A percentile compares a stretch with the other conserved stretches of the same genome.
Conservation (phyloP, 2,888 invertebrate genomes). For the Tenthredo mesomela region DNA sequence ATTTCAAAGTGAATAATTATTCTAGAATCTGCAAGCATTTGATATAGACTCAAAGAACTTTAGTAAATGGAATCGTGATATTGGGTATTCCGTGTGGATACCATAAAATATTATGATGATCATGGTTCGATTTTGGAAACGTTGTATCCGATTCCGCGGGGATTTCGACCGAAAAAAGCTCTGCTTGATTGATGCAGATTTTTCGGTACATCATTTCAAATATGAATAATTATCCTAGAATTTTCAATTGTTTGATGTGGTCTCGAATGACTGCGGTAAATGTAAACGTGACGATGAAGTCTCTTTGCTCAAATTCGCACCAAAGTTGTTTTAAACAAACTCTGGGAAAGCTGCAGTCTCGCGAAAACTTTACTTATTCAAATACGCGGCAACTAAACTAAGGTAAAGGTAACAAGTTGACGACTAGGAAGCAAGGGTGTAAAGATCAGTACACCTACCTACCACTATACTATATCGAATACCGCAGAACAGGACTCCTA, state of each 20-base stretch:
- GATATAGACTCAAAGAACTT: background rate
- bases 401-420: background rate
- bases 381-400: background rate
- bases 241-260: background rate
- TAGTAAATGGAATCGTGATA: background rate
- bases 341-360: no score
- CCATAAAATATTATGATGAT: no score
- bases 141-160: no score
- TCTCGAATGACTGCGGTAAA: background rate
- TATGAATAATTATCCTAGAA: no score
- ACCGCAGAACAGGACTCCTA: constrained; percentile 21
- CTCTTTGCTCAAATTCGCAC: background rate
- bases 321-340: background rate
- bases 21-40: no score
- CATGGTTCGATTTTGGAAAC: no score
- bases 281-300: background rate
- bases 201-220: no score
- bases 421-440: background rate
- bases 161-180: no score
- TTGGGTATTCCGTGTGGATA: no score
- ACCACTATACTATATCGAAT: background rate
- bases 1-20: no score
- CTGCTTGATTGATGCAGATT: no score
- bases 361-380: background rate
- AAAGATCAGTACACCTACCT: background rate